Base-by-base conservation (phyloP, 2,113 vertebrate species). In the Ceuthmochares aereus region DNA sequence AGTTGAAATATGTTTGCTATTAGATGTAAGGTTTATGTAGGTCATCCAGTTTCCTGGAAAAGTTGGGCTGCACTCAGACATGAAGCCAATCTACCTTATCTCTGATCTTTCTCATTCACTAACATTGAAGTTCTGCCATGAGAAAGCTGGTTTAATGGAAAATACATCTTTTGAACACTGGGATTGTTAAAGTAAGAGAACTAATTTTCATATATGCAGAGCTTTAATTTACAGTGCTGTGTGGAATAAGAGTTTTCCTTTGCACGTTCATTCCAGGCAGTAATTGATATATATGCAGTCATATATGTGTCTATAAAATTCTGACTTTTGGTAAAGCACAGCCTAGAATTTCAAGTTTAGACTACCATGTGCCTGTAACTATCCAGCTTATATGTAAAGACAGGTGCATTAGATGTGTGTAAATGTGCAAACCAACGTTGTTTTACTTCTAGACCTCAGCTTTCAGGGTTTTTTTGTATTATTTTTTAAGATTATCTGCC, bases 11-110 rank as follows among this genome's bases (percentile, higher is more conserved):
- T 19, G 10, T 86, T 64, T 77, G 27, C 37, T 77, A 8, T 62
- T 73, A 63, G 32, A 63, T 29, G 15, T 0, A 3, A 80, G 7
- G 52, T 75, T 89, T 89, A 74, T 75, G 52, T 75, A 84, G 60
- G 77, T 89, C 80, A 59, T 55, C 42, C 55, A 9, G 27, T 89
- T 89, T 91, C 67, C 73, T 45, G 32, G 69, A 75, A 73, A 62
- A 72, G 27, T 19, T 78, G 34, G 7, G 43, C 43, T 70, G 26
- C 14, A 12, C 9, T 90, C 17, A 29, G 45, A 55, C 22, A n/a
- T 67, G 36, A 84, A 92, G 40, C 12, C 22, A 67, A 13, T 37
- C 34, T 67, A 22, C 6, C 4, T 69, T 62, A 37, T 49, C 26
- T 51, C 7, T 67, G 60, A 78, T 34, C 15, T 84, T 76, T 51